Evolutionary conservation across 2,888 invertebrate species (phyloP).

Genomic region (Lithodes maja): DNA sequence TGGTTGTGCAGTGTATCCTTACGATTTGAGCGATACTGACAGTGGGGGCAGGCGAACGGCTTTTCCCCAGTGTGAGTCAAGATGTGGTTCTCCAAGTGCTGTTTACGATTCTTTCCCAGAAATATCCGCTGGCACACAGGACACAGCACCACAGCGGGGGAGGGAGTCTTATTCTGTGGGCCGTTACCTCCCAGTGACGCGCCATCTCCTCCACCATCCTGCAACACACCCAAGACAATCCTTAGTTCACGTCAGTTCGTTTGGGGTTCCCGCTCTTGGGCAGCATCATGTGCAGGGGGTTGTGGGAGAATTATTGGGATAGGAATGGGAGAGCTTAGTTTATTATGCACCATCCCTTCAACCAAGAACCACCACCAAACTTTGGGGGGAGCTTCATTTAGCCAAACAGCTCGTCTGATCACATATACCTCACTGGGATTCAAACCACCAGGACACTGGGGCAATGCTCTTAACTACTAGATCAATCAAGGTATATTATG

Average conservation of each 20-base stretch:
- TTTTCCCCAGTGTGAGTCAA: conserved; percentile 68
- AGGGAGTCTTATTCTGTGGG: conserved; percentile 33
- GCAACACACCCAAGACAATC: conserved; percentile 67
- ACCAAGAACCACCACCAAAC: conserved; percentile 38
- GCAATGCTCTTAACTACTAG: no score
- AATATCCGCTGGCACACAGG: conserved; percentile 66
- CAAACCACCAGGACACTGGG: no score
- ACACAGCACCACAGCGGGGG: conserved; percentile 40
- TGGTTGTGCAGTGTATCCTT: conserved; percentile 66
- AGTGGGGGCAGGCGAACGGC: conserved; percentile 64
- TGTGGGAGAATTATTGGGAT: no score
- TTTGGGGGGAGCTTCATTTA: conserved; percentile 15
- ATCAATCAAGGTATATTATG: background rate
- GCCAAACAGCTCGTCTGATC: background rate
- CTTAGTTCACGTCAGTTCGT: conserved; percentile 10
- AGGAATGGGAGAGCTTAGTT: no score
- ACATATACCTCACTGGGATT: no score
- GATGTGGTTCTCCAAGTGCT: conserved; percentile 67
- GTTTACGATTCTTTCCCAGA: conserved; percentile 64
- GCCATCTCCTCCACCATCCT: conserved; percentile 44
- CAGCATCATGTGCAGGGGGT: no score
- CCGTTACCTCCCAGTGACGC: conserved; percentile 50
- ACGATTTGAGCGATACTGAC: conserved; percentile 63
- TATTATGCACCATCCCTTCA: conserved; percentile 25
- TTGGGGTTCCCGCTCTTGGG: no score